Conservation (phyloP, 1,140 invertebrate genomes). For the Drepana arcuata region DNA sequence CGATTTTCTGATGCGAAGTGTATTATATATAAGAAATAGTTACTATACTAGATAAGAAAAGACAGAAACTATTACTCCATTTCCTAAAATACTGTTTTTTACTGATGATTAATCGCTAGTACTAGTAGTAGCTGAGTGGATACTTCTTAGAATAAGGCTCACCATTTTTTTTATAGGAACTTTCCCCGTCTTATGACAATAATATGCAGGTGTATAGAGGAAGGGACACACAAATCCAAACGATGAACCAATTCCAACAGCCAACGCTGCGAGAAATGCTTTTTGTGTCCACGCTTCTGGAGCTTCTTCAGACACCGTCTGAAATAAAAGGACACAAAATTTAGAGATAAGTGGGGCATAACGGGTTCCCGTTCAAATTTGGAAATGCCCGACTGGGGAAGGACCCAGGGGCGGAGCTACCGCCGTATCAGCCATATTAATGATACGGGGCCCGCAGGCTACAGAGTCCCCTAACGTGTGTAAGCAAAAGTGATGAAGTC, state of each 20-base stretch:
- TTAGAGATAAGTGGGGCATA: no score
- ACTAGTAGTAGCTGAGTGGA: background rate
- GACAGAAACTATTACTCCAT: no score
- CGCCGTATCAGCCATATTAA: background rate
- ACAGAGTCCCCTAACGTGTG: no score
- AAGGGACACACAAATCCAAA: conserved; percentile 40
- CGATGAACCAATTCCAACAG: conserved; percentile 31
- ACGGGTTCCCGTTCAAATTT: background rate
- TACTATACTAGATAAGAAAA: no score
- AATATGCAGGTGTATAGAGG: conserved; percentile 40
- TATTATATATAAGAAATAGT: no score
- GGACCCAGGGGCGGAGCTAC: background rate
- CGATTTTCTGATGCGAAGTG: background rate
- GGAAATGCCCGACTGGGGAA: background rate
- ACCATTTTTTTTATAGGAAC: conserved; percentile 41
- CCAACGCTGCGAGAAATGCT: conserved; percentile 26
- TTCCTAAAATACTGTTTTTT: background rate
- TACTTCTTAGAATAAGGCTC: conserved; percentile 3
- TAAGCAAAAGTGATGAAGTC: no score
- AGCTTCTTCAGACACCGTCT: conserved; percentile 9
- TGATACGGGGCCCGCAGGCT: background rate
- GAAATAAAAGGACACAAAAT: no score
- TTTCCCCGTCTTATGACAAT: conserved; percentile 38
- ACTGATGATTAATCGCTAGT: background rate
- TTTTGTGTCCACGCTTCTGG: conserved; percentile 22